Evolutionary conservation across 1,140 invertebrate genomes (phyloP).

Genomic region (Holotrichia oblita): DNA sequence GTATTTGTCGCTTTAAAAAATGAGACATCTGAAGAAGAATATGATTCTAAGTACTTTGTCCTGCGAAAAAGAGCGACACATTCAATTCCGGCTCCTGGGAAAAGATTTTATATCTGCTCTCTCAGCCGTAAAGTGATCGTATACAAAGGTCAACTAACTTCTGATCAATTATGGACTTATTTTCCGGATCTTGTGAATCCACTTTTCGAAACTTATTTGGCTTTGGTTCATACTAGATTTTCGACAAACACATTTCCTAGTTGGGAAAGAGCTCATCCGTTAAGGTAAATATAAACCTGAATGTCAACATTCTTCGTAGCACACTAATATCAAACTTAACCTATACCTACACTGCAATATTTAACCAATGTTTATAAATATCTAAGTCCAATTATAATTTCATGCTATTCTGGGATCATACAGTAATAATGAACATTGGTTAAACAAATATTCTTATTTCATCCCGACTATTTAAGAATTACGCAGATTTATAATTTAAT

Average conservation of each 20-base stretch:
- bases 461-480: background rate
- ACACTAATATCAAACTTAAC: conserved; percentile 17
- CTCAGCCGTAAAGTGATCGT: conserved; percentile 90
- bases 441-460: background rate
- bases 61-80: conserved; percentile 94
- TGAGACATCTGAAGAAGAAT: conserved; percentile 52
- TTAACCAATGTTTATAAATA: background rate
- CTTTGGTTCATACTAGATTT: conserved; percentile 95
- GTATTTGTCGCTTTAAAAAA: conserved; percentile 51
- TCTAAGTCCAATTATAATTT: background rate
- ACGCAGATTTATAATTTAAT: background rate
- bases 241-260: conserved; percentile 99
- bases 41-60: conserved; percentile 81
- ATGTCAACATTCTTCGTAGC: background rate
- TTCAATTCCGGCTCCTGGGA: conserved; percentile 80
- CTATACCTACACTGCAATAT: background rate
- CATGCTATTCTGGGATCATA: background rate
- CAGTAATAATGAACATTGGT: conserved; percentile 6
- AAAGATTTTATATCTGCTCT: conserved; percentile 97
- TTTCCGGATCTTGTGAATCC: conserved; percentile 76
- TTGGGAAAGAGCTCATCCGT: conserved; percentile 98
- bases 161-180: conserved; percentile 91
- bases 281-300: conserved; percentile 72
- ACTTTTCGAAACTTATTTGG: conserved; percentile 92
- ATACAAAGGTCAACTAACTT: conserved; percentile 98